Percentiles rank a stretch among this genome's conserved stretches.
Evolutionary conservation across 2,797 vertebrate species (phyloP).

Genomic region (Valencia hispanica): DNA sequence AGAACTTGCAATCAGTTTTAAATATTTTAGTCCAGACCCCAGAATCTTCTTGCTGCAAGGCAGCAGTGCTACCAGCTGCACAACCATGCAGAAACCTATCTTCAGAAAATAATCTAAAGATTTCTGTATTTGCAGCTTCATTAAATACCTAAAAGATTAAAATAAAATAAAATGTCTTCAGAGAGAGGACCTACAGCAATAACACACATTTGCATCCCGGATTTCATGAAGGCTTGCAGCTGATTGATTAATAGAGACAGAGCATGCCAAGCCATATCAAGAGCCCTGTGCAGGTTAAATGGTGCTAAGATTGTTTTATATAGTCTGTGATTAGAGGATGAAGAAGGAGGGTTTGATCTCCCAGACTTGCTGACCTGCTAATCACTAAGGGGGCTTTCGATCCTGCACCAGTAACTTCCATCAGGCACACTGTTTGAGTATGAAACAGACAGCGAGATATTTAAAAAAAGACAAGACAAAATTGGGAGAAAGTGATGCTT

Average conservation of each 20-base stretch:
- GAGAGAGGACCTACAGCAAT: conserved; percentile 51
- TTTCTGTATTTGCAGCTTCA: too few relatives aligned
- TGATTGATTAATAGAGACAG: conserved; percentile 88
- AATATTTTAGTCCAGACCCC: not conserved
- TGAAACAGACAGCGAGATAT: conserved; percentile 56
- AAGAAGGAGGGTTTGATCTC: conserved; percentile 79
- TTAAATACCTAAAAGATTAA: not conserved
- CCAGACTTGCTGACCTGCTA: conserved; percentile 75
- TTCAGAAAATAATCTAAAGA: not conserved
- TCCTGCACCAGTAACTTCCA: conserved; percentile 79
- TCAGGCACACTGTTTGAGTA: conserved; percentile 67
- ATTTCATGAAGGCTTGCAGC: conserved; percentile 72
- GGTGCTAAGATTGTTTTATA: conserved; percentile 87
- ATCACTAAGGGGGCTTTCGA: conserved; percentile 77
- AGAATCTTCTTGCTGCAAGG: too few relatives aligned
- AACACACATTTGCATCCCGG: conserved; percentile 77
- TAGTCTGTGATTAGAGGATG: conserved; percentile 81
- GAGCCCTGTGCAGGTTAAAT: conserved; percentile 82
- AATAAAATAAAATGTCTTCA: conserved; percentile 9
- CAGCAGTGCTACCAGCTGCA: too few relatives aligned
- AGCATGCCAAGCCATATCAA: conserved; percentile 83
- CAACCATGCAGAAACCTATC: not conserved
- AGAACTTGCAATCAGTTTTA: not conserved
- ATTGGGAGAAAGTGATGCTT: not conserved
- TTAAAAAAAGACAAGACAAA: conserved; percentile 12